Conservation (phyloP, 2,888 invertebrate genomes). For the Chrysolina oricalcia region DNA sequence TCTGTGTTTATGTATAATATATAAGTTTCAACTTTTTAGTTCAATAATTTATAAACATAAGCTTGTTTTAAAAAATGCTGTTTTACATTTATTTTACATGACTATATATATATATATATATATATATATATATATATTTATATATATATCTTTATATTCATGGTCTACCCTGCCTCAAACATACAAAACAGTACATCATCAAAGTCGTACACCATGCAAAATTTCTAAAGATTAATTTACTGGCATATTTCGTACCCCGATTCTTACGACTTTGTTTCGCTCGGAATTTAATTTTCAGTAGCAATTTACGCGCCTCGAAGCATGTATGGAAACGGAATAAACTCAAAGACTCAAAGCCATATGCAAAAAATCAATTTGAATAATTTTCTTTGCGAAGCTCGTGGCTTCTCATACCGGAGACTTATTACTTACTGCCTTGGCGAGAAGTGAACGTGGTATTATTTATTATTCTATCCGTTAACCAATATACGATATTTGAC, state of each 20-base stretch:
- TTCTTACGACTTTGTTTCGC: background rate
- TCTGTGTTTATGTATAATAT: no score
- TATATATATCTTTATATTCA: no score
- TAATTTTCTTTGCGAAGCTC: background rate
- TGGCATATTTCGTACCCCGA: conserved; percentile 3
- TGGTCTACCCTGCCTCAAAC: no score
- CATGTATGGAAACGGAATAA: conserved; percentile 7
- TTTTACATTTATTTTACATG: no score
- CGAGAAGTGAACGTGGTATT: background rate
- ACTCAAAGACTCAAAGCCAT: background rate
- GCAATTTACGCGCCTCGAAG: conserved; percentile 1
- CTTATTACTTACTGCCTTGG: conserved; percentile 6
- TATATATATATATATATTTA: no score
- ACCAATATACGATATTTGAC: background rate
- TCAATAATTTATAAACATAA: no score
- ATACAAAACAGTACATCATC: background rate
- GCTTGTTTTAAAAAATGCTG: no score
- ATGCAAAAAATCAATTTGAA: conserved; percentile 12
- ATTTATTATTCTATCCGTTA: background rate
- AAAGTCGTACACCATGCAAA: background rate
- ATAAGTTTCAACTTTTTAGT: no score
- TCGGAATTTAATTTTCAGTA: background rate
- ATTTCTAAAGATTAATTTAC: background rate
- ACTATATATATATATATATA: no score
- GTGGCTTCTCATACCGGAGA: background rate